These are phyloP conservation scores for Paracyprichromis sp. DNA, from an alignment of 2,113 vertebrate genomes.

Conservation along the genomic window DNA sequence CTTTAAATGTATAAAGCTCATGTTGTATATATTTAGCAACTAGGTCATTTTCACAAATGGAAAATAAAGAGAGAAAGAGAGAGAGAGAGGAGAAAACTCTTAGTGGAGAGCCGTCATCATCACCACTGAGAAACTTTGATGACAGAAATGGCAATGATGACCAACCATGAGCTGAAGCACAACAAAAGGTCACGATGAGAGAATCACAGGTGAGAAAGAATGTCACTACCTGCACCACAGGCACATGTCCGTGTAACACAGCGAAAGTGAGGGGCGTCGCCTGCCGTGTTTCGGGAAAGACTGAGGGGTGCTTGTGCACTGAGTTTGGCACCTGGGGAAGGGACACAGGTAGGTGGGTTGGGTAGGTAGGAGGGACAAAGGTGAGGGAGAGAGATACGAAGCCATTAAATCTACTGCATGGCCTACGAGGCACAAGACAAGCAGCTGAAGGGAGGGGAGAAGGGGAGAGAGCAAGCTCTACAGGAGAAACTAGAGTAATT, in stretches of 20 bases:
- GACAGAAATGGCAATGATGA: slow-evolving; percentile 35
- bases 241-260: slow-evolving; percentile 98
- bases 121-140: background rate
- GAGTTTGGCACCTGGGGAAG: slow-evolving; percentile 96
- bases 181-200: slow-evolving; percentile 41
- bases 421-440: slow-evolving; percentile 20
- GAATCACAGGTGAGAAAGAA: slow-evolving; percentile 49
- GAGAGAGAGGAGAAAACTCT: background rate
- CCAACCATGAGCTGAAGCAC: slow-evolving; percentile 49
- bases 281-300: slow-evolving; percentile 97
- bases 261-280: slow-evolving; percentile 98
- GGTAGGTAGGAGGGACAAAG: slow-evolving; percentile 20
- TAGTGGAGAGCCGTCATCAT: background rate
- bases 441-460: slow-evolving; percentile 14
- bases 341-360: slow-evolving; percentile 52
- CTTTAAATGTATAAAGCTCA: background rate
- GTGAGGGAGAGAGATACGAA: slow-evolving; percentile 53
- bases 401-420: slow-evolving; percentile 52
- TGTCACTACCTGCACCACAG: slow-evolving; percentile 93
- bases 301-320: slow-evolving; percentile 97
- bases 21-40: background rate
- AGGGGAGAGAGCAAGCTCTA: background rate
- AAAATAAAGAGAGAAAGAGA: background rate
- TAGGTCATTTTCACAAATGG: background rate
- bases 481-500: slow-evolving; percentile 33